Evolutionary conservation across 2,113 vertebrate genomes (phyloP).

Genomic region (Channa argus): DNA sequence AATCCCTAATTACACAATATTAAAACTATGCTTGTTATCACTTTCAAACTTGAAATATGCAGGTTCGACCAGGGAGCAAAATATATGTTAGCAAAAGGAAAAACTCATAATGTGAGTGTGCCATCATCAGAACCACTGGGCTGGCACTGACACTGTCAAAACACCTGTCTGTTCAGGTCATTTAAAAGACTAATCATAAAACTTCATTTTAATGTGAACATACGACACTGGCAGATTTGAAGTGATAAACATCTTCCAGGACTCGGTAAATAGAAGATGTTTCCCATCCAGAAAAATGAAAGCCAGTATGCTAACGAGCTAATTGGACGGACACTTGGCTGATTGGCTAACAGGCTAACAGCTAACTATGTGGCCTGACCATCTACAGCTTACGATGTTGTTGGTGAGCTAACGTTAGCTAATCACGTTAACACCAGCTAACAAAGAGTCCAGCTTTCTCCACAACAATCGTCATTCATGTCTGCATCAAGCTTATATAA

Average conservation of each 20-base stretch:
- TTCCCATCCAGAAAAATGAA: neutral
- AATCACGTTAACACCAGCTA: slow-evolving; percentile 71
- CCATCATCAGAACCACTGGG: neutral
- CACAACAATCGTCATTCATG: neutral
- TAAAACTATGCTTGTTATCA: too few species aligned
- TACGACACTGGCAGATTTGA: neutral
- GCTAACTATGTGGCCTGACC: slow-evolving; percentile 56
- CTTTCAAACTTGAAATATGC: too few species aligned
- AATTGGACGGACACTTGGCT: slow-evolving; percentile 38
- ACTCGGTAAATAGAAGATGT: neutral
- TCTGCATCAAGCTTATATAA: neutral
- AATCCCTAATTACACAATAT: too few species aligned
- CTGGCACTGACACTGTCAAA: neutral
- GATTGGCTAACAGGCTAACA: slow-evolving; percentile 63
- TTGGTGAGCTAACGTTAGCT: slow-evolving; percentile 66
- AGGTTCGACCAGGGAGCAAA: neutral
- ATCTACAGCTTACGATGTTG: slow-evolving; percentile 49
- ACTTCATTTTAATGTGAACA: neutral
- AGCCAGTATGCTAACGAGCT: slow-evolving; percentile 38
- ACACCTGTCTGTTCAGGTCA: slow-evolving; percentile 4
- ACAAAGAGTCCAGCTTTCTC: slow-evolving; percentile 66
- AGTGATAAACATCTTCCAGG: neutral
- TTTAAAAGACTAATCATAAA: neutral
- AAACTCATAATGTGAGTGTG: neutral
- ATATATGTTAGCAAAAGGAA: neutral